phyloP scores from a whole-genome alignment of 2,797 vertebrate species.

The Ctenopoma kingsleyae region DNA sequence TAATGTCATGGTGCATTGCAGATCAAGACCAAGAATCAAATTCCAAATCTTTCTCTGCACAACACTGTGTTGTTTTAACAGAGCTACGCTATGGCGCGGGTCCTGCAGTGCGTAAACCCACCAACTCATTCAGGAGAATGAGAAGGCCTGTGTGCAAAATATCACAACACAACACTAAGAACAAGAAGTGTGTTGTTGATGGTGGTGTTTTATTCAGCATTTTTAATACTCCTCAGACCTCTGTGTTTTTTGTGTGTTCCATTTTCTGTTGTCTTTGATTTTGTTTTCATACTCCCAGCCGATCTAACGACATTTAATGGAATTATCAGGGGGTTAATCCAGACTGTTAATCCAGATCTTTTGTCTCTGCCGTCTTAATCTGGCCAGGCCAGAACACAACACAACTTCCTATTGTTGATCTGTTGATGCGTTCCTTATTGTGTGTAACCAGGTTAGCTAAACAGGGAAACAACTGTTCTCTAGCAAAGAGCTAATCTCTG shows the following conservation, averaged over 20 bases:
- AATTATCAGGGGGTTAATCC: conserved; percentile 18
- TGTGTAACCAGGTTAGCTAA: not conserved
- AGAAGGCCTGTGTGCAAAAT: too few species aligned
- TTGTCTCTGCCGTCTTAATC: conserved; percentile 7
- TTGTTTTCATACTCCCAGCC: not conserved
- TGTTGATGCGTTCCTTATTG: not conserved
- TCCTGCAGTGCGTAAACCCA: too few species aligned
- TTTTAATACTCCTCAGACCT: not conserved
- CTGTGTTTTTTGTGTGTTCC: not conserved
- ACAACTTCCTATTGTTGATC: not conserved
- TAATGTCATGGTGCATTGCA: too few species aligned
- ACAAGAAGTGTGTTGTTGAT: too few species aligned
- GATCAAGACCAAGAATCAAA: too few species aligned
- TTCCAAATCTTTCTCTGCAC: too few species aligned
- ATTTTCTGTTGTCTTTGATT: not conserved
- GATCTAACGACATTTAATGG: not conserved
- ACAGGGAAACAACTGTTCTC: not conserved
- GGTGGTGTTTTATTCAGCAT: too few species aligned
- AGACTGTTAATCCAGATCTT: conserved; percentile 19
- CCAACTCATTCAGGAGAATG: too few species aligned
- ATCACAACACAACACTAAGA: too few species aligned
- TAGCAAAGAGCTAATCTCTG: too few species aligned
- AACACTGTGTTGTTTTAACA: too few species aligned
- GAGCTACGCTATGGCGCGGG: too few species aligned
- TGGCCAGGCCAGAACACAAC: rapidly evolving